These are phyloP conservation scores for Typhlomys cinereus DNA, from an alignment of 2,113 vertebrate genomes.

Conservation along the genomic window DNA sequence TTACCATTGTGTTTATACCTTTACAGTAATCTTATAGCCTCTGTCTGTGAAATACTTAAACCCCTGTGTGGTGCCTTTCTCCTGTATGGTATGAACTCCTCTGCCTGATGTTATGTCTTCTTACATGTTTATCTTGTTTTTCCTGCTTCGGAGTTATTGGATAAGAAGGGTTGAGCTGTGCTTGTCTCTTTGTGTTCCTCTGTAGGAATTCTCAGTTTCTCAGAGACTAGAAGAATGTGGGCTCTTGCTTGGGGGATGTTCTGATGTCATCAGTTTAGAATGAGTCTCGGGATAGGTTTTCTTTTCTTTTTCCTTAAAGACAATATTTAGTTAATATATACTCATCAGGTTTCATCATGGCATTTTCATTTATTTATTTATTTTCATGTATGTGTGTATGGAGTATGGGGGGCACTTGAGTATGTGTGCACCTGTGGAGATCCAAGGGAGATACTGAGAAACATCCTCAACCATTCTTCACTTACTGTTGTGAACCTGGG, in stretches of 20 bases:
- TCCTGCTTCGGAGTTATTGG: background rate
- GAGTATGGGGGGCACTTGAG: too few relatives aligned
- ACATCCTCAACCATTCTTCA: too few relatives aligned
- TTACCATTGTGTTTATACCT: background rate
- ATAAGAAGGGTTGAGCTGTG: background rate
- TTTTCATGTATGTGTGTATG: too few relatives aligned
- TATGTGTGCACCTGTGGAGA: too few relatives aligned
- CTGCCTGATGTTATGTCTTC: background rate
- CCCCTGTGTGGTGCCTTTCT: accelerated
- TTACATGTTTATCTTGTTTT: background rate
- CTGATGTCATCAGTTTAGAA: slow-evolving; percentile 1
- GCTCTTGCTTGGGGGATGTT: background rate
- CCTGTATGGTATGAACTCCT: background rate
- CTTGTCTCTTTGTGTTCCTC: background rate
- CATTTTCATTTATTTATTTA: too few relatives aligned
- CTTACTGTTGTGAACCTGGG: too few relatives aligned
- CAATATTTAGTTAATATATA: too few relatives aligned
- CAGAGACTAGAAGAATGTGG: background rate
- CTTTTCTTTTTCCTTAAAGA: too few relatives aligned
- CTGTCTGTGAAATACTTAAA: background rate
- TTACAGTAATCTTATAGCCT: background rate
- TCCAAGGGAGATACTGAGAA: too few relatives aligned
- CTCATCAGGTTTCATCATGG: too few relatives aligned
- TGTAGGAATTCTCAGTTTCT: background rate
- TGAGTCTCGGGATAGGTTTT: background rate